phyloP scores from a whole-genome alignment of 2,113 vertebrate species.

The Leuciscus idus region DNA sequence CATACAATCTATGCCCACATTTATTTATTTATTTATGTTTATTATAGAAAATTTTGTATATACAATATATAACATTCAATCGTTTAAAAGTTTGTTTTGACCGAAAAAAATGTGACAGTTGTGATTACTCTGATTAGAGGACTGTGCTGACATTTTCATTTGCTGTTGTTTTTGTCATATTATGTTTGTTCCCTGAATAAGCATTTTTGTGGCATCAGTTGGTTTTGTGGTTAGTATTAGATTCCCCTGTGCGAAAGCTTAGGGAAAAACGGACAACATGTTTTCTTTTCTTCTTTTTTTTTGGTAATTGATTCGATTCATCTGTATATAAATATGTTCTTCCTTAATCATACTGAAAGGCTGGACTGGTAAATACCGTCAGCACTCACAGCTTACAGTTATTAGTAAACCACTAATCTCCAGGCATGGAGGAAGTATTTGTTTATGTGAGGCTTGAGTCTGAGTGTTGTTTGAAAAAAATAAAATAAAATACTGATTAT shows the following conservation, averaged over 20 bases:
- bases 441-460: constrained; percentile 40
- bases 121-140: background rate
- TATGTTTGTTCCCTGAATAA: constrained; percentile 23
- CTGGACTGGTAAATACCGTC: constrained; percentile 19
- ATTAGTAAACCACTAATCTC: constrained; percentile 45
- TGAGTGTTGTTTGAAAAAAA: constrained; percentile 32
- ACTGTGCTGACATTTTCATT: constrained; percentile 22
- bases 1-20: too few species aligned
- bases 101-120: too few species aligned
- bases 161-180: constrained; percentile 5
- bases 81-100: too few species aligned
- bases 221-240: background rate
- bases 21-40: too few species aligned
- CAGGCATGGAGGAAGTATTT: constrained; percentile 22
- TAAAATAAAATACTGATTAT: constrained; percentile 27
- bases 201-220: constrained; percentile 15
- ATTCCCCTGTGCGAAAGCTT: background rate
- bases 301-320: background rate
- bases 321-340: constrained; percentile 26
- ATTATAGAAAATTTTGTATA: too few species aligned
- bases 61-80: too few species aligned
- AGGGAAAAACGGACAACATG: background rate
- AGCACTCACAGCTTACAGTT: constrained; percentile 29
- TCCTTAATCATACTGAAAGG: constrained; percentile 2
- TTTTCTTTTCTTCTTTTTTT: background rate